These are phyloP conservation scores for Mesorhabditis sp. DNA, from an alignment of 2,888 invertebrate species.

Conservation along the genomic window DNA sequence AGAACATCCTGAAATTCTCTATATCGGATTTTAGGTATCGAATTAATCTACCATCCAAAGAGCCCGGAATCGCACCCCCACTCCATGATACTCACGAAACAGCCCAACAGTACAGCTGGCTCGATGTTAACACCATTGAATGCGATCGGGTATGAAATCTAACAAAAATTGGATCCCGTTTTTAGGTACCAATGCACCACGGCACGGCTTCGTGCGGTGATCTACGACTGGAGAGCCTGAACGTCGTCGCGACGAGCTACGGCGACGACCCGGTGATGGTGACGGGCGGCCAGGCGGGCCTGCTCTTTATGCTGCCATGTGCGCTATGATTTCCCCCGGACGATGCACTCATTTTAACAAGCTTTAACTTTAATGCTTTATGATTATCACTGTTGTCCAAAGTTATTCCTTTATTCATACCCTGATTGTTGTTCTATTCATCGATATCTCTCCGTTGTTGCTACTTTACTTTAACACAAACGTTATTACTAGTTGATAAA, in stretches of 20 bases:
- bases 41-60: neutral
- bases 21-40: neutral
- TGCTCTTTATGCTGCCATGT: neutral
- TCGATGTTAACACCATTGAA: neutral
- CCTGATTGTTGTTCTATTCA: too few relatives aligned
- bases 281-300: neutral
- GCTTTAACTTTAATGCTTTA: too few relatives aligned
- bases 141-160: neutral
- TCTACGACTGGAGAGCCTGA: neutral
- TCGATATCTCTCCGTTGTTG: too few relatives aligned
- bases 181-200: constrained; percentile 4
- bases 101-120: neutral
- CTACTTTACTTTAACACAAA: too few relatives aligned
- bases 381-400: too few relatives aligned
- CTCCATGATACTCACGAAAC: neutral
- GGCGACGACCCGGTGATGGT: neutral
- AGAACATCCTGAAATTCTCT: neutral
- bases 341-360: too few relatives aligned
- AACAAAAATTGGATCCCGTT: neutral
- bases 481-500: too few relatives aligned
- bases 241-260: neutral
- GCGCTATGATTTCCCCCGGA: neutral
- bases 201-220: neutral
- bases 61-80: neutral
- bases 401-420: too few relatives aligned